Conservation (phyloP, 2,113 vertebrate genomes). For the Puntigrus tetrazona region DNA sequence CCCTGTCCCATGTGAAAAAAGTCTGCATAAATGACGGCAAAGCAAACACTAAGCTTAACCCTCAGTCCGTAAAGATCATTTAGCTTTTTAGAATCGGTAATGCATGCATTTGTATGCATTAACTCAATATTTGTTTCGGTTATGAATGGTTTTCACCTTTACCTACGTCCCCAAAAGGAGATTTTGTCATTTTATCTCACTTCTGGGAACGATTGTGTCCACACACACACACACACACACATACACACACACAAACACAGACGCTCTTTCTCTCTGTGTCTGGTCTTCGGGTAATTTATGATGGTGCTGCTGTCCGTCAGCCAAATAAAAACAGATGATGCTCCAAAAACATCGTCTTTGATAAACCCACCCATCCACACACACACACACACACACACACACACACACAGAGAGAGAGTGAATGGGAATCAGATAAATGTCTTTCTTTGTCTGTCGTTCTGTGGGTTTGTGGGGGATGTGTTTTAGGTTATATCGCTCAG, state of each 20-base stretch:
- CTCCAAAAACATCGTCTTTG: slow-evolving; percentile 61
- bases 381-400: slow-evolving; percentile 40
- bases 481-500: slow-evolving; percentile 59
- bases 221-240: background rate
- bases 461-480: slow-evolving; percentile 56
- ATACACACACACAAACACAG: too few species aligned
- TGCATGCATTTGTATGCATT: background rate
- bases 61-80: too few species aligned
- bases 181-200: background rate
- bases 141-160: background rate
- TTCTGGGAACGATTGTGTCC: background rate
- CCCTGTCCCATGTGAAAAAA: too few species aligned
- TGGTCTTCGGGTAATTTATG: slow-evolving; percentile 67
- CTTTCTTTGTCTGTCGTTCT: slow-evolving; percentile 56
- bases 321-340: slow-evolving; percentile 69
- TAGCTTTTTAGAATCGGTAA: too few species aligned
- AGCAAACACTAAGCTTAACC: too few species aligned
- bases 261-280: slow-evolving; percentile 14
- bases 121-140: background rate
- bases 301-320: slow-evolving; percentile 57
- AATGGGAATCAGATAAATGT: slow-evolving; percentile 62
- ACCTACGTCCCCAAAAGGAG: background rate
- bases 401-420: slow-evolving; percentile 44
- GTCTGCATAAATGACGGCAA: too few species aligned
- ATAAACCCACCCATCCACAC: slow-evolving; percentile 58